Percentiles rank a stretch among this genome's conserved stretches.
Evolutionary conservation across 2,113 vertebrate genomes (phyloP).

Genomic region (Phalacrocorax brasilianus): DNA sequence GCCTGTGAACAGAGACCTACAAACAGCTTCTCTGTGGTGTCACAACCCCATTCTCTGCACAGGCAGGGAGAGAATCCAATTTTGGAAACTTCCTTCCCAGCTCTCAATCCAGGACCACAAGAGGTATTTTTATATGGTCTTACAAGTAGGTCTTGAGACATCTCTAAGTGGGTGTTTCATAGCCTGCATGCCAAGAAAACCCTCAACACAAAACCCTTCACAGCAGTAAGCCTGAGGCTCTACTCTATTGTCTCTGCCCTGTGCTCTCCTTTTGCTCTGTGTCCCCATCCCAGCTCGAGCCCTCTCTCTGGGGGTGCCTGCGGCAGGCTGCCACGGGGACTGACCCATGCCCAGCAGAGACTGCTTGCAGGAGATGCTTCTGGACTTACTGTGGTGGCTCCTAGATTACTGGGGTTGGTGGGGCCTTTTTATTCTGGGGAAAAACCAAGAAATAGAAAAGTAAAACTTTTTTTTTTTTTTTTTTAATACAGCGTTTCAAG

Average conservation of each 20-base stretch:
- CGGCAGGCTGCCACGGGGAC: background rate
- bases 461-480: too few species aligned
- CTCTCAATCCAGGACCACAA: background rate
- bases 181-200: background rate
- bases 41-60: background rate
- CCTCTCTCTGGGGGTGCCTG: background rate
- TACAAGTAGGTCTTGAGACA: slow-evolving; percentile 32
- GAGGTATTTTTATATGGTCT: slow-evolving; percentile 40
- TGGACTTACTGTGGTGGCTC: background rate
- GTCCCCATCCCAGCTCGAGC: background rate
- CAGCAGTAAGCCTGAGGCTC: background rate
- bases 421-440: background rate
- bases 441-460: rapidly evolving
- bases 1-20: background rate
- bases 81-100: slow-evolving; percentile 43
- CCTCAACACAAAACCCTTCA: background rate
- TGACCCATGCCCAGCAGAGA: background rate
- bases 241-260: background rate
- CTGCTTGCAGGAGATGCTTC: background rate
- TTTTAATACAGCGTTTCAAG: background rate
- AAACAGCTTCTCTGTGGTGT: background rate
- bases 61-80: background rate
- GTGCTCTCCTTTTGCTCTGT: background rate
- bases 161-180: background rate
- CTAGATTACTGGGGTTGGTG: background rate